A percentile compares a stretch with the other conserved stretches of the same genome.
Evolutionary conservation across 1,140 invertebrate genomes (phyloP).

Genomic region (Temnothorax nylanderi): DNA sequence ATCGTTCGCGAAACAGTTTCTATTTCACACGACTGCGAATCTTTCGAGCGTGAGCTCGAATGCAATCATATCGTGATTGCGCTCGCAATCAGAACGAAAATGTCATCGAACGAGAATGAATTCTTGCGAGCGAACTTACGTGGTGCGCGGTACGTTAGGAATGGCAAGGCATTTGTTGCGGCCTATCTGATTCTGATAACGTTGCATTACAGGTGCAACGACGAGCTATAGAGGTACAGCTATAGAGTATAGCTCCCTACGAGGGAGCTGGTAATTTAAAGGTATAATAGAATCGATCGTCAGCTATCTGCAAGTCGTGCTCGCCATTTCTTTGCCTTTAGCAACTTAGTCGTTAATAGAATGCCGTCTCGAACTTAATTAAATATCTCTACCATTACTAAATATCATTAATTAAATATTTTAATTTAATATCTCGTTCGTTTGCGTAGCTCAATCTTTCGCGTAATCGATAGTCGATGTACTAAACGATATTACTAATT

Average conservation of each 20-base stretch:
- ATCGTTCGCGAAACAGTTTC: background rate
- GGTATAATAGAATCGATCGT: conserved; percentile 30
- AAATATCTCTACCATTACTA: background rate
- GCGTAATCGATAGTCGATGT: background rate
- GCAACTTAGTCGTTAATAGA: conserved; percentile 3
- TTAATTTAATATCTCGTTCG: background rate
- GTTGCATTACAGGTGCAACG: conserved; percentile 38
- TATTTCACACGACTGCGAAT: background rate
- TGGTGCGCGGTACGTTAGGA: conserved; percentile 20
- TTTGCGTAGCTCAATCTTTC: background rate
- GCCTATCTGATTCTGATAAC: conserved; percentile 51
- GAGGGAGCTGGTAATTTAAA: conserved; percentile 45
- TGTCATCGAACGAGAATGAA: conserved; percentile 62
- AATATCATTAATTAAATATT: background rate
- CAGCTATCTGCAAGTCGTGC: background rate
- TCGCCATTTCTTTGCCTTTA: conserved; percentile 30
- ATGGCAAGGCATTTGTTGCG: conserved; percentile 29
- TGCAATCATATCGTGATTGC: conserved; percentile 31
- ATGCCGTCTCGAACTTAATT: background rate
- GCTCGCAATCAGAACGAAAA: conserved; percentile 19
- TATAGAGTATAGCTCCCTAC: conserved; percentile 20
- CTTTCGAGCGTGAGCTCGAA: background rate
- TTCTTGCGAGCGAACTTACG: conserved; percentile 42
- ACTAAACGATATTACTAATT: background rate
- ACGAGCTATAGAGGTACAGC: conserved; percentile 10